Percentiles rank a stretch among this genome's conserved stretches.
phyloP scores from a whole-genome alignment of 2,113 vertebrate species.

The Urocynchramus pylzowi region DNA sequence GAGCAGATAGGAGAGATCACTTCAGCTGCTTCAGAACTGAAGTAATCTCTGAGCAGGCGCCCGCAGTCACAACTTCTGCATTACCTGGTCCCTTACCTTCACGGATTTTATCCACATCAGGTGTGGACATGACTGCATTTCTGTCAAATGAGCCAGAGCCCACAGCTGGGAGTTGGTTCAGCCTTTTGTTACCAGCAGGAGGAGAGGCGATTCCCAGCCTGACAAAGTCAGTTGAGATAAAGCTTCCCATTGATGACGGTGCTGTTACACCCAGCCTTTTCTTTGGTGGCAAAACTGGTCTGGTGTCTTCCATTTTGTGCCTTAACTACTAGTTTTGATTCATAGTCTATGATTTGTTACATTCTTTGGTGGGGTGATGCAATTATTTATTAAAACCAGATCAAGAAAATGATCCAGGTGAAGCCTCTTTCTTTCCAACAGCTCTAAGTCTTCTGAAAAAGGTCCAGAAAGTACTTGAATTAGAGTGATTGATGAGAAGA shows the following conservation, averaged over 20 bases:
- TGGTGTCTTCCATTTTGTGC: neutral
- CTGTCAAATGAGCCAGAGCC: neutral
- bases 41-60: neutral
- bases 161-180: neutral
- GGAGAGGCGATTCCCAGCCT: neutral
- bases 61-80: accelerated
- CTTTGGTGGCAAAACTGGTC: conserved; percentile 7
- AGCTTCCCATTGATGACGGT: neutral
- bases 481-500: neutral
- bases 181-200: neutral
- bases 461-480: neutral
- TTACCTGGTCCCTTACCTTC: neutral
- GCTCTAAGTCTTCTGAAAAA: neutral
- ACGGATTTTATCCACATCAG: neutral
- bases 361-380: neutral
- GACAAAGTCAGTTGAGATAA: neutral
- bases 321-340: neutral
- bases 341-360: neutral
- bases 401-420: neutral
- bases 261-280: neutral
- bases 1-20: too few species aligned
- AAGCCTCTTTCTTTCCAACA: neutral
- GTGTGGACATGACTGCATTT: neutral
- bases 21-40: neutral
- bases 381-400: neutral